Base-by-base conservation (phyloP, 2,113 vertebrate species). In the Brienomyrus longianalis region DNA sequence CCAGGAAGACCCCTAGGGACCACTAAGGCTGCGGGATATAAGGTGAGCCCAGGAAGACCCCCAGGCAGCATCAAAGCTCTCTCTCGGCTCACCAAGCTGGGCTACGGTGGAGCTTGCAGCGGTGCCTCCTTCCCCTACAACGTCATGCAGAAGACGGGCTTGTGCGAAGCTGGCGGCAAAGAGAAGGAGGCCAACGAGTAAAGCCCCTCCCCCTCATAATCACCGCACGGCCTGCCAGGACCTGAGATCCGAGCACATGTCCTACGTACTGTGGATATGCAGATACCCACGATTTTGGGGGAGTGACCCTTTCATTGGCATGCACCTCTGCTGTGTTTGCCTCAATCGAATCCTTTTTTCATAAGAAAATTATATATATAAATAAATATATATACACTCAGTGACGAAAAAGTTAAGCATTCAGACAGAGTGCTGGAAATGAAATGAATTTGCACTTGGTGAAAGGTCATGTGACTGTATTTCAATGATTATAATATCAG, bases 1-100 rank as follows among this genome's bases (percentile, higher is more conserved):
- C 98, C 98, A 23, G 98, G 98, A 90, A 96, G 98, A 95, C 98
- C 98, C 80, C 94, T 99, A 91, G 98, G 98, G 83, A 99, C 98
- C 59, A 99, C 98, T 93, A 97, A 98, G 95, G 98, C 98, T 9
- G 98, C 98, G 0, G 98, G 98, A 90, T 99, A 99, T 95, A 99
- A 99, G 96, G 98, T 99, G 94, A 99, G 98, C 94, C 98, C 98
- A 1, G 98, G 98, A 35, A 96, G 98, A 91, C 98, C 98, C 93
- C 98, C 98, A 62, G 98, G 98, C 95, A 99, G 98, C 97, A 98
- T 99, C 95, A 99, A 99, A 96, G 97, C 97, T 93, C 97, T 98
- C 21, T 98, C 98, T 88, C 97, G 97, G 74, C 97, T 98, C 96
- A 97, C 97, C 90, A 98, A 99, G 96, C 97, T 99, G 92, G 95